Percentiles rank a stretch among this genome's conserved stretches.
Evolutionary conservation across 2,888 invertebrate genomes (phyloP).

Genomic region (Aricia artaxerxes): DNA sequence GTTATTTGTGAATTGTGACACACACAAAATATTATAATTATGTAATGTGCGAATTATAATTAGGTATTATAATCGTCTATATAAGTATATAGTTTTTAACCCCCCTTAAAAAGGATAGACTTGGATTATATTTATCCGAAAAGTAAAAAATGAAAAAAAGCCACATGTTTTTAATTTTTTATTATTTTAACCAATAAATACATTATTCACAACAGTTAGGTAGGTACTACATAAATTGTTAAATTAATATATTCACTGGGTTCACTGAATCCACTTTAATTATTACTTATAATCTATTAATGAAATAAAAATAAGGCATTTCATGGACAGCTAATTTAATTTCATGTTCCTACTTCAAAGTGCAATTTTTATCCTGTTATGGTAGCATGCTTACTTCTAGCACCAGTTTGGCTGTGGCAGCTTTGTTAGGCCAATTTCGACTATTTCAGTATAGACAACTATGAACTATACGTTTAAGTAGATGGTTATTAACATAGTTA

Average conservation of each 20-base stretch:
- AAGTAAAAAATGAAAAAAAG: background rate
- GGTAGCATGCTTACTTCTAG: background rate
- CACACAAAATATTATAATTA: background rate
- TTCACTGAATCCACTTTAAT: constrained; percentile 41
- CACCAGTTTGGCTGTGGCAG: background rate
- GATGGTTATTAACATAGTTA: constrained; percentile 28
- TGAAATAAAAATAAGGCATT: constrained; percentile 31
- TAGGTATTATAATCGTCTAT: background rate
- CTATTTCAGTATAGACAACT: background rate
- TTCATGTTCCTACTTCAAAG: constrained; percentile 3
- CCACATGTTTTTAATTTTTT: constrained; percentile 61
- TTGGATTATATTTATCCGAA: too few relatives aligned
- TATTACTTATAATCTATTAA: constrained; percentile 38
- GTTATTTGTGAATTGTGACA: background rate
- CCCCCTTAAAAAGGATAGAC: too few relatives aligned
- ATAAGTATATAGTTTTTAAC: background rate
- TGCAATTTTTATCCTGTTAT: background rate
- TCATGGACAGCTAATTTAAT: constrained; percentile 30
- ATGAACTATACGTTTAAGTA: constrained; percentile 1
- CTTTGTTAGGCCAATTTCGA: constrained; percentile 19
- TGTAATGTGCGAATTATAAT: too few relatives aligned
- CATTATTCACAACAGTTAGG: constrained; percentile 75
- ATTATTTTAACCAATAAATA: constrained; percentile 76
- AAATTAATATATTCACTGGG: constrained; percentile 56
- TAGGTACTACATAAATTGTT: constrained; percentile 60